Evolutionary conservation across 2,888 invertebrate genomes (phyloP).

Genomic region (Boloria selene): DNA sequence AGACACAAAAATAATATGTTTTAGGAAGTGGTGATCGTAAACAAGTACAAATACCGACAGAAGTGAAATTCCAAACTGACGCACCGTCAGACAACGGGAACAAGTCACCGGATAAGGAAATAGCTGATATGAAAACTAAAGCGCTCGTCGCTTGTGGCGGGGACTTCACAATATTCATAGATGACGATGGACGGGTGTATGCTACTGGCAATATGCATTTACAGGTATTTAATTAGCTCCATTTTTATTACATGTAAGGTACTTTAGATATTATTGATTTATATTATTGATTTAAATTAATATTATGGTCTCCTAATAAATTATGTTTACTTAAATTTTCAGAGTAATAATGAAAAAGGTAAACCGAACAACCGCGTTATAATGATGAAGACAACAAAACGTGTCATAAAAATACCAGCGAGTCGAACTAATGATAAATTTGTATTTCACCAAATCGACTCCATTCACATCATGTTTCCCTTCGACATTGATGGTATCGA

Average conservation of each 20-base stretch:
- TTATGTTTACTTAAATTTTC: slow-evolving; percentile 26
- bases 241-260: no score
- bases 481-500: slow-evolving; percentile 61
- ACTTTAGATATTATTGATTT: no score
- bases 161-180: slow-evolving; percentile 89
- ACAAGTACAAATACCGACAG: slow-evolving; percentile 81
- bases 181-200: slow-evolving; percentile 85
- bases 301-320: neutral
- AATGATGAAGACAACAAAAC: slow-evolving; percentile 86
- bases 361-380: slow-evolving; percentile 83
- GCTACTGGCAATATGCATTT: slow-evolving; percentile 88
- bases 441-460: slow-evolving; percentile 66
- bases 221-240: slow-evolving; percentile 48
- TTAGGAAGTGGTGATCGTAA: slow-evolving; percentile 84
- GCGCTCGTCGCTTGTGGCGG: slow-evolving; percentile 86
- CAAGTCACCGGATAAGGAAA: slow-evolving; percentile 52
- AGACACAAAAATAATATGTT: neutral
- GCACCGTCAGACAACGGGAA: slow-evolving; percentile 51
- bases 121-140: slow-evolving; percentile 52
- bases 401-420: slow-evolving; percentile 86
- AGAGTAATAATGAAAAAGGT: slow-evolving; percentile 82
- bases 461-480: slow-evolving; percentile 70
- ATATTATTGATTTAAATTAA: no score
- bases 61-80: slow-evolving; percentile 61
- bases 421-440: slow-evolving; percentile 65